Conservation (phyloP, 2,797 vertebrate genomes). For the Melanotaenia trifasciata region DNA sequence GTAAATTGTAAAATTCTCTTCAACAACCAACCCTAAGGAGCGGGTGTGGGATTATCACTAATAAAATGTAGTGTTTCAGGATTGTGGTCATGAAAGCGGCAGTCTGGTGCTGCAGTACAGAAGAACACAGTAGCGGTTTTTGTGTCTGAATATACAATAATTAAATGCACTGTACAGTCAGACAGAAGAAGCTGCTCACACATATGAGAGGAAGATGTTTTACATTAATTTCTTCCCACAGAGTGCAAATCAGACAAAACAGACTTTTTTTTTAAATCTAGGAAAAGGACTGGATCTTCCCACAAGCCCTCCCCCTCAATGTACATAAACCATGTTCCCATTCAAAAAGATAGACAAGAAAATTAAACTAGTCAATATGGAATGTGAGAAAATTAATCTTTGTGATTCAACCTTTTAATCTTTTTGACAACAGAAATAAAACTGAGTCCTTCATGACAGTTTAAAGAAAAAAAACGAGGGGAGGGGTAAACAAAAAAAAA, state of each 20-base stretch:
- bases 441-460: conserved; percentile 95
- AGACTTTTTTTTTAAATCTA: conserved; percentile 74
- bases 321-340: conserved; percentile 90
- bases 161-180: conserved; percentile 93
- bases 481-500: conserved; percentile 47
- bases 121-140: conserved; percentile 81
- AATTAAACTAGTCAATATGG: conserved; percentile 87
- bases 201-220: conserved; percentile 88
- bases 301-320: conserved; percentile 78
- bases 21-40: conserved; percentile 79
- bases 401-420: conserved; percentile 87
- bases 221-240: conserved; percentile 94
- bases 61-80: conserved; percentile 92
- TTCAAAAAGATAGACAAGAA: conserved; percentile 84
- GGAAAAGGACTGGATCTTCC: conserved; percentile 79
- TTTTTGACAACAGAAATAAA: conserved; percentile 88
- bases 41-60: conserved; percentile 71
- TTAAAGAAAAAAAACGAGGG: conserved; percentile 71
- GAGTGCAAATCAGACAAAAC: conserved; percentile 98
- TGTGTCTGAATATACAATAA: conserved; percentile 93
- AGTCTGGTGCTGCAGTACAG: conserved; percentile 87
- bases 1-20: conserved; percentile 71
- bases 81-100: conserved; percentile 83
- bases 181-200: conserved; percentile 92
- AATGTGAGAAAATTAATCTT: conserved; percentile 92